A percentile compares a stretch with the other conserved stretches of the same genome.
Evolutionary conservation across 2,888 invertebrate species (phyloP).

Genomic region (Trichopoda pennipes): DNA sequence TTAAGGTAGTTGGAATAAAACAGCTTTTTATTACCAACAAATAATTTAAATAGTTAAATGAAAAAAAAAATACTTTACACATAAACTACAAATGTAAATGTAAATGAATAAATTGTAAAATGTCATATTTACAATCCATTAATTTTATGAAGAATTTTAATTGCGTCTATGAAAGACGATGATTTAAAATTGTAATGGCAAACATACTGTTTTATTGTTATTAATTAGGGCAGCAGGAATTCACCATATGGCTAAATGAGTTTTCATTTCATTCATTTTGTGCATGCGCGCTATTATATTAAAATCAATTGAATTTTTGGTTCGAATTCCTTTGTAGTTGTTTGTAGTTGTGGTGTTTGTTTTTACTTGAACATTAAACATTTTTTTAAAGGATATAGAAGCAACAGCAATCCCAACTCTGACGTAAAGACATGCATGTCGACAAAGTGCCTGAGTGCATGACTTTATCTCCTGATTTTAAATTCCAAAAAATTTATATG

Average conservation of each 20-base stretch:
- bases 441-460: too few species aligned
- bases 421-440: too few species aligned
- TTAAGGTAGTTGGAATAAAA: slow-evolving; percentile 40
- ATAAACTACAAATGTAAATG: neutral
- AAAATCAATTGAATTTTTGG: too few species aligned
- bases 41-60: neutral
- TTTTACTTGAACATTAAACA: too few species aligned
- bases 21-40: slow-evolving; percentile 27
- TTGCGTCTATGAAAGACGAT: neutral
- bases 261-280: too few species aligned
- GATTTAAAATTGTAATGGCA: neutral
- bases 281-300: too few species aligned
- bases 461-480: too few species aligned
- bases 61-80: slow-evolving; percentile 6
- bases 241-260: neutral
- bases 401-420: too few species aligned
- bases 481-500: too few species aligned
- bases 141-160: slow-evolving; percentile 9
- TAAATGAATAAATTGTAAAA: neutral
- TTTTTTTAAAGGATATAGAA: too few species aligned
- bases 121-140: slow-evolving; percentile 31
- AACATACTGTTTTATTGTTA: neutral
- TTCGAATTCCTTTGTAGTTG: too few species aligned
- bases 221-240: neutral
- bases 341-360: too few species aligned